Evolutionary conservation across 2,888 invertebrate species (phyloP).

Genomic region (Melieria omissa): DNA sequence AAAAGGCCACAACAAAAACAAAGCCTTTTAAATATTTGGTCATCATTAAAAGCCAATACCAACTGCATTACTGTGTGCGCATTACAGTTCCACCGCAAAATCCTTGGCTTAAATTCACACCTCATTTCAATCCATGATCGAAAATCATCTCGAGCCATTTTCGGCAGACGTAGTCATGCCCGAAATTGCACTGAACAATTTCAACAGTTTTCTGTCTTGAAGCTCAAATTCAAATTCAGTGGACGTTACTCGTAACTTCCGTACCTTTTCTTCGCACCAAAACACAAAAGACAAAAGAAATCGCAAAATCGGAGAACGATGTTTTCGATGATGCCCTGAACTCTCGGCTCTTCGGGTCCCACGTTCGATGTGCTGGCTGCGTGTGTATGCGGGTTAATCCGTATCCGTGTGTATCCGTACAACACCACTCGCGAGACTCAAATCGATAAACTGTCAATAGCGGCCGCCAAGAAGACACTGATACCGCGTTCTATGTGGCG

Average conservation of each 20-base stretch:
- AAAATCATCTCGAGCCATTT: neutral
- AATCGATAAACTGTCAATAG: conserved; percentile 45
- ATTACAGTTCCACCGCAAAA: too few species aligned
- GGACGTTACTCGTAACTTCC: conserved; percentile 47
- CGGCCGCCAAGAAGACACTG: conserved; percentile 61
- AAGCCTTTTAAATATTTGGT: too few species aligned
- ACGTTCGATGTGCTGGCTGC: conserved; percentile 5
- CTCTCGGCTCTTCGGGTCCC: neutral
- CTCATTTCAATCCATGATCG: too few species aligned
- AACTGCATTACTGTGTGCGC: too few species aligned
- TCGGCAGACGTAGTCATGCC: conserved; percentile 16
- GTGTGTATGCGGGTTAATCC: conserved; percentile 25
- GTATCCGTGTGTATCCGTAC: conserved; percentile 39
- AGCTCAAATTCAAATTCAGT: conserved; percentile 5
- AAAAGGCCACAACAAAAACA: too few species aligned
- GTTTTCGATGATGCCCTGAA: neutral
- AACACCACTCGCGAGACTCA: conserved; percentile 25
- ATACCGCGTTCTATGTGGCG: conserved; percentile 57
- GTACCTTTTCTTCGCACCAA: conserved; percentile 49
- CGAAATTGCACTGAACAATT: conserved; percentile 34
- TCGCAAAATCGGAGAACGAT: neutral
- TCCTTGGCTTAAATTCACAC: too few species aligned
- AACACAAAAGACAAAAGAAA: neutral
- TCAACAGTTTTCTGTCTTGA: conserved; percentile 28
- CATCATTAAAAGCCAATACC: too few species aligned